Conservation (phyloP, 1,140 invertebrate species). For the Neuroterus valhalla region DNA sequence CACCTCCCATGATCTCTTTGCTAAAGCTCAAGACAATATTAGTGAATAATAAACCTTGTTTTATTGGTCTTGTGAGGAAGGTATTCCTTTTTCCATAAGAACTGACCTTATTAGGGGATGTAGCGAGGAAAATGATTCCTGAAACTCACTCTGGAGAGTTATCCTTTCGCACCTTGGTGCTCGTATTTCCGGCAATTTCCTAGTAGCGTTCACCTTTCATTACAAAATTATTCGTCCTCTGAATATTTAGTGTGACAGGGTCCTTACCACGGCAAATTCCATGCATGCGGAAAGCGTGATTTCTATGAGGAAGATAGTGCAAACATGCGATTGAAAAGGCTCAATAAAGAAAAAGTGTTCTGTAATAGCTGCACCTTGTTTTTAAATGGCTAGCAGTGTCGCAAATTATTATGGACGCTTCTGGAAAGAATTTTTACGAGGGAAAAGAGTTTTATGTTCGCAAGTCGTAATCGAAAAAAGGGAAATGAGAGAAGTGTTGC, state of each 20-base stretch:
- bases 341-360: neutral
- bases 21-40: neutral
- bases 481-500: conserved; percentile 10
- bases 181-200: conserved; percentile 21
- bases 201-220: conserved; percentile 18
- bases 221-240: conserved; percentile 7
- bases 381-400: neutral
- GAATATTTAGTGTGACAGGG: conserved; percentile 4
- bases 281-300: conserved; percentile 11
- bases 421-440: neutral
- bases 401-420: neutral
- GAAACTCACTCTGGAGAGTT: neutral
- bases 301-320: neutral
- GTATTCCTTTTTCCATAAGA: neutral
- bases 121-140: neutral
- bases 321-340: neutral
- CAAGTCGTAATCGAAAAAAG: neutral
- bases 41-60: neutral
- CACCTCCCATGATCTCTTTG: neutral
- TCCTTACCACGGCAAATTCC: neutral
- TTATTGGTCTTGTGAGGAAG: neutral
- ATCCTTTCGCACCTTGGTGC: neutral
- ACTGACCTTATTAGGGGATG: neutral
- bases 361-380: conserved; percentile 2
- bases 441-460: neutral